Evolutionary conservation across 2,888 invertebrate genomes (phyloP).

Genomic region (Clanis bilineata): DNA sequence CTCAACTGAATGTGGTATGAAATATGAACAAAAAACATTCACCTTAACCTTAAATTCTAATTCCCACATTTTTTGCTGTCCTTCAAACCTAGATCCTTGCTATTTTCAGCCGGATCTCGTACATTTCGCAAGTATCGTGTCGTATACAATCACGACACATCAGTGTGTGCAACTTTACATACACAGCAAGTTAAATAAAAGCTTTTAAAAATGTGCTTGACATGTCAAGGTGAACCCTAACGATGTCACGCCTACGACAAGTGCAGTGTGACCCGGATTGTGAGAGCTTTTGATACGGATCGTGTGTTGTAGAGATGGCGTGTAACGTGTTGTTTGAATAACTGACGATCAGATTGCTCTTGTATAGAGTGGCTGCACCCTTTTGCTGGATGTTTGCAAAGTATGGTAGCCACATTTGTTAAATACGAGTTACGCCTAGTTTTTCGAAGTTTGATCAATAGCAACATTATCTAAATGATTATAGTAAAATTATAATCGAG

Average conservation of each 20-base stretch:
- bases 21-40: neutral
- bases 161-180: slow-evolving; percentile 24
- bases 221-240: slow-evolving; percentile 37
- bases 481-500: no score
- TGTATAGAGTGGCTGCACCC: neutral
- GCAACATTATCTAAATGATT: no score
- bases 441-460: no score
- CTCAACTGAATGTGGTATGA: no score
- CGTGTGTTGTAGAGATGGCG: neutral
- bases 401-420: neutral
- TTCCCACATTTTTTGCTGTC: neutral
- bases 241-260: slow-evolving; percentile 36
- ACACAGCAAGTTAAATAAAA: no score
- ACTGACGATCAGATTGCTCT: neutral
- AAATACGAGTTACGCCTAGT: neutral
- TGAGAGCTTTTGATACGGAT: slow-evolving; percentile 16
- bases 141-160: slow-evolving; percentile 50
- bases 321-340: neutral
- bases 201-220: slow-evolving; percentile 47
- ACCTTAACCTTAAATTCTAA: neutral
- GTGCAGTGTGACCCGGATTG: slow-evolving; percentile 24
- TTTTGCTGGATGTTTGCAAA: neutral
- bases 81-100: neutral
- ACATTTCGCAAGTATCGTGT: slow-evolving; percentile 64
- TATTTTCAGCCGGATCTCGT: neutral